These are phyloP conservation scores for Eurytoma adleriae DNA, from an alignment of 2,888 invertebrate species.

Conservation along the genomic window DNA sequence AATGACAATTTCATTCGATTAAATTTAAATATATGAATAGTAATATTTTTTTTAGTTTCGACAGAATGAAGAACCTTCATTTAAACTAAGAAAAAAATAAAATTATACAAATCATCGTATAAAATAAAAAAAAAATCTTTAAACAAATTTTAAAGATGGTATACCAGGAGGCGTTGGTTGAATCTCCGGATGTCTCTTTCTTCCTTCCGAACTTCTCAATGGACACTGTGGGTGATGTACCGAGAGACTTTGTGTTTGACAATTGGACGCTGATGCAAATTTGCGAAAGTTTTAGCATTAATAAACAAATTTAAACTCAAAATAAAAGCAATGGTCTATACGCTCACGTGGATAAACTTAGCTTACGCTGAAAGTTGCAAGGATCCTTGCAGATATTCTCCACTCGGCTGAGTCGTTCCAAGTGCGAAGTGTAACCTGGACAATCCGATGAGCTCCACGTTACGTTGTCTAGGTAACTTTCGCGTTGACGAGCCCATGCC, in stretches of 20 bases:
- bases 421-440: conserved; percentile 32
- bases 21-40: too few species aligned
- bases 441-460: conserved; percentile 14
- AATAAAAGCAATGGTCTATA: neutral
- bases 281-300: neutral
- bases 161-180: conserved; percentile 29
- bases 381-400: conserved; percentile 29
- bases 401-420: conserved; percentile 26
- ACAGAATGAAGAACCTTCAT: too few species aligned
- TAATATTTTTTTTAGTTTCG: too few species aligned
- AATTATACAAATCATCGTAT: too few species aligned
- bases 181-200: conserved; percentile 18
- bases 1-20: too few species aligned
- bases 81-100: too few species aligned
- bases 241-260: neutral
- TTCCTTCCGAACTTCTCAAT: conserved; percentile 9
- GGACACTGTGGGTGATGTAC: neutral
- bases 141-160: neutral
- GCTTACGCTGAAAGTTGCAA: neutral
- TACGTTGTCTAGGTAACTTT: conserved; percentile 27
- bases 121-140: too few species aligned
- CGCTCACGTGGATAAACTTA: neutral
- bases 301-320: conserved; percentile 6
- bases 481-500: conserved; percentile 25
- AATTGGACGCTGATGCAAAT: neutral